These are phyloP conservation scores for Geopemphigus sp. DNA, from an alignment of 1,140 invertebrate genomes.

Conservation along the genomic window DNA sequence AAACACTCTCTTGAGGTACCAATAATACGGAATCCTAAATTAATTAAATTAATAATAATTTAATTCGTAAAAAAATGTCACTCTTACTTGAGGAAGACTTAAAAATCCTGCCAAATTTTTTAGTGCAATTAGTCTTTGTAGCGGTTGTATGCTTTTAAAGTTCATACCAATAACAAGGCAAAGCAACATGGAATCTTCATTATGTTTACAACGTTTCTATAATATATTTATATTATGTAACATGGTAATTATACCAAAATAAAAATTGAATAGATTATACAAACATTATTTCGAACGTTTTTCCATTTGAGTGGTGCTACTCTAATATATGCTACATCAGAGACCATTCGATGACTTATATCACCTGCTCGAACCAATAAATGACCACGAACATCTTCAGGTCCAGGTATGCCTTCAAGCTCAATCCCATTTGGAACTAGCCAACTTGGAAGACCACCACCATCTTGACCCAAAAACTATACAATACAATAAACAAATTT, in stretches of 20 bases:
- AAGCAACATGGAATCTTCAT: constrained; percentile 57
- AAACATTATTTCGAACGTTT: constrained; percentile 47
- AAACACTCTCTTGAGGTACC: constrained; percentile 48
- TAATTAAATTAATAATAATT: constrained; percentile 43
- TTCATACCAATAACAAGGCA: constrained; percentile 59
- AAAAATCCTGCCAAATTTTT: constrained; percentile 61
- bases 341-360: constrained; percentile 18
- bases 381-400: constrained; percentile 53
- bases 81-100: constrained; percentile 59
- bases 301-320: constrained; percentile 43
- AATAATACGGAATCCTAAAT: constrained; percentile 34
- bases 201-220: constrained; percentile 56
- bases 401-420: constrained; percentile 20
- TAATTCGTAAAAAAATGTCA: constrained; percentile 23
- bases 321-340: constrained; percentile 46
- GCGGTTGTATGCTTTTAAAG: constrained; percentile 58
- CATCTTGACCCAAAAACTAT: constrained; percentile 40
- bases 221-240: constrained; percentile 50
- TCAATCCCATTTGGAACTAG: constrained; percentile 17
- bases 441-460: constrained; percentile 44
- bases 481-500: too few relatives aligned
- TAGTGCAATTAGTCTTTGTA: constrained; percentile 58
- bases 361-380: constrained; percentile 35
- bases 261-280: neutral
- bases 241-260: neutral